Evolutionary conservation across 2,888 invertebrate species (phyloP), one percentile per base, ranked within the genome.

Genomic region (Acleris sparsana): DNA sequence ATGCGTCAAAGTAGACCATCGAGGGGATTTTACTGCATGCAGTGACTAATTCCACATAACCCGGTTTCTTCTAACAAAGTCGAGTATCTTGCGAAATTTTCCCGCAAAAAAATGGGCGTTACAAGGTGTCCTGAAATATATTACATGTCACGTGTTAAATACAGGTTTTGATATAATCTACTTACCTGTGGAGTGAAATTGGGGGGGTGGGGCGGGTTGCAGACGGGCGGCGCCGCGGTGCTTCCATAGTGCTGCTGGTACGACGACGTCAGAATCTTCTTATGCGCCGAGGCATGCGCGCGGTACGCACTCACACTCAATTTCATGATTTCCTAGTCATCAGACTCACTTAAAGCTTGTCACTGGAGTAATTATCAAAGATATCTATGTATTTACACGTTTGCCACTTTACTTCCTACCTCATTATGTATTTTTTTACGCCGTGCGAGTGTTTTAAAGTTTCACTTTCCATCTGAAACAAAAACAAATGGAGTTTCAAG

Each of bases 231-330:
- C 65, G 95, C 95, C 69, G 95, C 94, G 58, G 95, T 95, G 77
- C 95, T 95, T 68, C 95, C 97, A 94, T 97, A 97, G 85, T 95
- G 95, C 80, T 95, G 95, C 90, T 95, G 95, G 80, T 95, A 96
- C 80, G 95, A 95, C 76, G 95, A 95, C 80, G 94, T 95, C 84
- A 97, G 93, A 82, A 97, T 97, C 93, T 97, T 97, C 92, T 96
- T 96, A 88, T 97, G 97, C 86, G 97, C 97, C 74, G 96, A 96
- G 86, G 97, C 96, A 91, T 97, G 97, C 83, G 97, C 97, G 87
- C 97, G 94, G 88, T 96, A 97, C 81, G 97, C 97, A 81, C 97
- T 97, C 81, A 97, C 97, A 88, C 97, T 97, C 84, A 97, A 93
- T 94, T 97, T 97, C 97, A 97, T 97, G 69, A 68, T 76, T 74